Evolutionary conservation across 2,113 vertebrate genomes (phyloP).

Genomic region (Mustela nigripes): DNA sequence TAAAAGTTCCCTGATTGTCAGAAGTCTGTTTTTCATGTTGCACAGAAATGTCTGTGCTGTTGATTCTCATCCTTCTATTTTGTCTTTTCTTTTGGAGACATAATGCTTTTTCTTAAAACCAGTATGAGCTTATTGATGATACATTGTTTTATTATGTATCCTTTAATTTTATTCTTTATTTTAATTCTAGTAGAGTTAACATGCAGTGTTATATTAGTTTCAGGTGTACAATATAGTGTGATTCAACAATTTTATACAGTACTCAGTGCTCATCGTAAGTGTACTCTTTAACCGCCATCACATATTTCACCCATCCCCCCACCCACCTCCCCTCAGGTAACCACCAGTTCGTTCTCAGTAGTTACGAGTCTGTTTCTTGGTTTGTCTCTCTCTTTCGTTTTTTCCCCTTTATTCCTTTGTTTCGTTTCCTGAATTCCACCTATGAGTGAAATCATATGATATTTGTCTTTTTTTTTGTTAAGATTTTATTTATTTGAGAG

Average conservation of each 20-base stretch:
- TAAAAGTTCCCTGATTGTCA: neutral
- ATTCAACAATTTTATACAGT: neutral
- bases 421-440: neutral
- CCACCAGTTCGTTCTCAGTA: neutral
- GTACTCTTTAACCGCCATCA: neutral
- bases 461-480: neutral
- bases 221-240: neutral
- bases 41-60: neutral
- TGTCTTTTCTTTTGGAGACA: neutral
- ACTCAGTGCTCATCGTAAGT: neutral
- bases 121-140: neutral
- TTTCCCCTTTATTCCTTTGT: neutral
- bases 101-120: neutral
- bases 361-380: neutral
- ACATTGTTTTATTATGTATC: neutral
- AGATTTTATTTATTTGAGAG: too few species aligned
- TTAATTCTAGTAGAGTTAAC: neutral
- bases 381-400: neutral
- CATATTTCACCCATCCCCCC: neutral
- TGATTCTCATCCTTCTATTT: neutral
- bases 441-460: neutral
- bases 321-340: neutral
- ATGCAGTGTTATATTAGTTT: neutral
- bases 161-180: neutral
- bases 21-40: neutral